Conservation (phyloP, 92 coral and sea anemone genomes). For the Galaxea fascicularis region DNA sequence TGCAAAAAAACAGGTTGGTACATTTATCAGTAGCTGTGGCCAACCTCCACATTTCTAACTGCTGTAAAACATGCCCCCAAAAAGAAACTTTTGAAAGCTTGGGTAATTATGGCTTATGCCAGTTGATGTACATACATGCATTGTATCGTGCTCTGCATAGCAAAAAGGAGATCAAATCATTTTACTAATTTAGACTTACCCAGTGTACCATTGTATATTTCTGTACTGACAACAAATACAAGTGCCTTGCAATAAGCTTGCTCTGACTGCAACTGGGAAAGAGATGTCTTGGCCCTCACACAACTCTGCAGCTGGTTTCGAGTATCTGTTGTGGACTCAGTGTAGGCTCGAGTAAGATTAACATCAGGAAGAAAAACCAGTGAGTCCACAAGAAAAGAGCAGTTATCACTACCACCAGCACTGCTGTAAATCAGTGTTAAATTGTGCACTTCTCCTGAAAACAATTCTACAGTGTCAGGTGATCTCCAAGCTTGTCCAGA, state of each 20-base stretch:
- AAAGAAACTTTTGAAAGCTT: too few species aligned
- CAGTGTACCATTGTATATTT: conserved; percentile 89
- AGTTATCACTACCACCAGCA: conserved; percentile 35
- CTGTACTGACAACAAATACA: conserved; percentile 85
- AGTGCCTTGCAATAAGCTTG: conserved; percentile 65
- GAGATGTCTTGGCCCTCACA: conserved; percentile 37
- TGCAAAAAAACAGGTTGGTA: too few species aligned
- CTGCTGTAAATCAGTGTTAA: conserved; percentile 53
- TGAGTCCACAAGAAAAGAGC: conserved; percentile 76
- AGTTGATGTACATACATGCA: too few species aligned
- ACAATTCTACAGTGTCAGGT: conserved; percentile 31
- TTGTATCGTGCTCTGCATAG: too few species aligned
- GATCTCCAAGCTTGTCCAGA: conserved; percentile 49
- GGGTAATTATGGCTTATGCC: too few species aligned
- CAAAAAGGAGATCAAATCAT: too few species aligned
- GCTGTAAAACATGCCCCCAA: too few species aligned
- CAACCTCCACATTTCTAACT: too few species aligned
- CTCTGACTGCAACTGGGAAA: conserved; percentile 40
- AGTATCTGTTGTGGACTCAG: conserved; percentile 50
- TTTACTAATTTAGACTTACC: conserved; percentile 56
- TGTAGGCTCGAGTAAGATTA: conserved; percentile 69
- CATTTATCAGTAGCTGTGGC: too few species aligned
- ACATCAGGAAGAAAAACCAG: conserved; percentile 80
- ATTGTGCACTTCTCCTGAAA: conserved; percentile 40
- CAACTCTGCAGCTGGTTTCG: conserved; percentile 63